A percentile compares a stretch with the other conserved stretches of the same genome.
Evolutionary conservation across 2,797 vertebrate genomes (phyloP).

Genomic region (Oceanodroma leucorhoa): DNA sequence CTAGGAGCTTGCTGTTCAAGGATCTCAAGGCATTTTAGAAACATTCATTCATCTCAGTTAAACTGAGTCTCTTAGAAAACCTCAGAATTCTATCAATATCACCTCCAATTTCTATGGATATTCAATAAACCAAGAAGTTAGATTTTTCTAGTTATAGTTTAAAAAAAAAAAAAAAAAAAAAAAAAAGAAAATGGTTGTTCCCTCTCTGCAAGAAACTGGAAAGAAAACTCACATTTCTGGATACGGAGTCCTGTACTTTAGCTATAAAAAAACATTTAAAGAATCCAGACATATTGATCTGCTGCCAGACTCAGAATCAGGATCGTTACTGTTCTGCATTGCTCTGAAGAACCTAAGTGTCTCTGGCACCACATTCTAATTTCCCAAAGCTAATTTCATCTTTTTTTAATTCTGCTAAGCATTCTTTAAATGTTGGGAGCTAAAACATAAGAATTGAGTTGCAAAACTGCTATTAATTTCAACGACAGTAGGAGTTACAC

Average conservation of each 20-base stretch:
- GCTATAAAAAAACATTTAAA: not conserved
- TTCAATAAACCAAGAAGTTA: not conserved
- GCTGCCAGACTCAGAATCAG: not conserved
- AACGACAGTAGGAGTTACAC: not conserved
- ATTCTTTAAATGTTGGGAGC: not conserved
- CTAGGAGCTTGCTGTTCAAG: not conserved
- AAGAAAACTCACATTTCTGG: not conserved
- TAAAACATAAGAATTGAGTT: not conserved
- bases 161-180: not conserved
- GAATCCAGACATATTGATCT: not conserved
- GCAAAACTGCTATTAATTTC: not conserved
- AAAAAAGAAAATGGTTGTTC: not conserved
- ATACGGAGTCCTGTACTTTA: not conserved
- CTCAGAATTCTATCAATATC: not conserved
- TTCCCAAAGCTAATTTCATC: not conserved
- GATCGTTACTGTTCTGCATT: not conserved
- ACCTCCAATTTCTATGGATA: not conserved
- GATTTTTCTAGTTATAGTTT: not conserved
- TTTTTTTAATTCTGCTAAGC: not conserved
- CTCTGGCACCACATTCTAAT: not conserved
- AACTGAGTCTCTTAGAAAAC: not conserved
- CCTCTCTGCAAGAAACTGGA: not conserved
- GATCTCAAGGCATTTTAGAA: not conserved
- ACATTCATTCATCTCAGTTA: not conserved
- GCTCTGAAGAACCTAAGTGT: not conserved